Evolutionary conservation across 2,888 invertebrate genomes (phyloP).

Genomic region (Cryptocephalus moraei): DNA sequence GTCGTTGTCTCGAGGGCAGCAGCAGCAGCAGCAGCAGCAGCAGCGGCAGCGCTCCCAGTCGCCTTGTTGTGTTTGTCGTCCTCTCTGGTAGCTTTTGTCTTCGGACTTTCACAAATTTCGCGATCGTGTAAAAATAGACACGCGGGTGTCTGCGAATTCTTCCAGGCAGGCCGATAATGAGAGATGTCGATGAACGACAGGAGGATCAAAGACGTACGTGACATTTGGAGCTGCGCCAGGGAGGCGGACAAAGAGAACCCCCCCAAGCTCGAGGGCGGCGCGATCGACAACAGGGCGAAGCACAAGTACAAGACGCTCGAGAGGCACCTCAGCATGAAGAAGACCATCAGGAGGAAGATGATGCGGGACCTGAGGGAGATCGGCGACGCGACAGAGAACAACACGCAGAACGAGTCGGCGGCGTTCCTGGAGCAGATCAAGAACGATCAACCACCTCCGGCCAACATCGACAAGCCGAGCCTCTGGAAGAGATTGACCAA

Average conservation of each 20-base stretch:
- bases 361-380: constrained; percentile 71
- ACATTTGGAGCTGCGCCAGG: constrained; percentile 36
- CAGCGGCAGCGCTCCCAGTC: too few relatives aligned
- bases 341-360: constrained; percentile 75
- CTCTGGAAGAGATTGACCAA: constrained; percentile 39
- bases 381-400: constrained; percentile 32
- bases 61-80: too few relatives aligned
- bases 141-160: too few relatives aligned
- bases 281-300: constrained; percentile 48
- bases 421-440: constrained; percentile 38
- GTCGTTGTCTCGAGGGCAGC: too few relatives aligned
- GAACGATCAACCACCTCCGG: constrained; percentile 37
- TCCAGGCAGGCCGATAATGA: constrained; percentile 17
- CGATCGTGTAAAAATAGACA: too few relatives aligned
- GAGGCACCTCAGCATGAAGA: constrained; percentile 77
- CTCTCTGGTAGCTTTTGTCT: too few relatives aligned
- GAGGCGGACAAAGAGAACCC: constrained; percentile 35
- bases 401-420: constrained; percentile 25
- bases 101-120: too few relatives aligned
- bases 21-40: too few relatives aligned
- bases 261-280: constrained; percentile 41
- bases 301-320: constrained; percentile 68
- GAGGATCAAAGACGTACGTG: constrained; percentile 65
- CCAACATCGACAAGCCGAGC: constrained; percentile 38
- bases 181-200: constrained; percentile 53